A percentile compares a stretch with the other conserved stretches of the same genome.
These are phyloP conservation scores for Aplocera efformata DNA, from an alignment of 2,888 invertebrate species.

Conservation along the genomic window DNA sequence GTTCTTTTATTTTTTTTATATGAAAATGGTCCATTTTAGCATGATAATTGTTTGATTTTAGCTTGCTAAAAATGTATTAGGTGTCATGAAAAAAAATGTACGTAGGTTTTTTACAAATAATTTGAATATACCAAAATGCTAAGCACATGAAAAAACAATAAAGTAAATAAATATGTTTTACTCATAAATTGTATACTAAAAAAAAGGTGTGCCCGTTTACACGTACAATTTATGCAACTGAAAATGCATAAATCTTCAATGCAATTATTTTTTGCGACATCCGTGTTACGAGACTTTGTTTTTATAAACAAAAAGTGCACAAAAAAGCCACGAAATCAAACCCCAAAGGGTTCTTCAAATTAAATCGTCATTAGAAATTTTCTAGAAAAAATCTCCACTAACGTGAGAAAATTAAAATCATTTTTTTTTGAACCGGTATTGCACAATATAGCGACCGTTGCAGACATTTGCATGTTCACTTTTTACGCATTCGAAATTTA, in stretches of 20 bases:
- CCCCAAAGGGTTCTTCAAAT: constrained; percentile 79
- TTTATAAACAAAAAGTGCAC: constrained; percentile 63
- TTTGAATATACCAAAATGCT: too few relatives aligned
- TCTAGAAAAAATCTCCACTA: constrained; percentile 55
- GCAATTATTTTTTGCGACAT: constrained; percentile 76
- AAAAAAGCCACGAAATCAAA: constrained; percentile 69
- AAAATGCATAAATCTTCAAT: constrained; percentile 68
- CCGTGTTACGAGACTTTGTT: constrained; percentile 77
- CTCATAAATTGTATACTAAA: constrained; percentile 1
- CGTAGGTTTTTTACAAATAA: too few relatives aligned
- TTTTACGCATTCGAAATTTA: constrained; percentile 37
- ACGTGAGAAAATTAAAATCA: constrained; percentile 77
- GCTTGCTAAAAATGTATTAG: too few relatives aligned
- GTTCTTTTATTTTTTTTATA: too few relatives aligned
- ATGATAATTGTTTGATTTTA: too few relatives aligned
- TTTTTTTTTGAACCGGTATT: constrained; percentile 53
- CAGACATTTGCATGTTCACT: constrained; percentile 61
- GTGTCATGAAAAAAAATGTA: too few relatives aligned
- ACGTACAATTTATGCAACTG: constrained; percentile 46
- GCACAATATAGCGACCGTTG: constrained; percentile 60
- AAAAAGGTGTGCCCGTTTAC: constrained; percentile 17
- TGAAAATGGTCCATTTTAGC: too few relatives aligned
- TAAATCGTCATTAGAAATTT: constrained; percentile 77
- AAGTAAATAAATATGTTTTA: too few relatives aligned
- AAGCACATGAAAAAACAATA: too few relatives aligned